Evolutionary conservation across 1,140 invertebrate genomes (phyloP), one percentile per base, ranked within the genome.

Genomic region (Sarcophaga bullata): DNA sequence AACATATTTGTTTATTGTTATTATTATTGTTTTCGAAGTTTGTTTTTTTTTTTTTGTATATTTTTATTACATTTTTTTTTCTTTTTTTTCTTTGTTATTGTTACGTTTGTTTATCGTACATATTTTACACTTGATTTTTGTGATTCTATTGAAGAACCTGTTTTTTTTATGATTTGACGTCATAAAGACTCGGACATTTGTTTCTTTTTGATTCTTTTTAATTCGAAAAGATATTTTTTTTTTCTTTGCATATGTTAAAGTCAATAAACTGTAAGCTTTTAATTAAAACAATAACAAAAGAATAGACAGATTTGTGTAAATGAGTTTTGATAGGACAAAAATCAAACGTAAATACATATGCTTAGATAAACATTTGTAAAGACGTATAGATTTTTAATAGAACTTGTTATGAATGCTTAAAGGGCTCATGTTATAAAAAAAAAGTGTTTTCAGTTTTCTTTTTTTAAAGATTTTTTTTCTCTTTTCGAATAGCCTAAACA

Each of bases 11-110:
- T 58, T 58, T 58, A n/a, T 13, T 58, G n/a, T 58, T 58, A 15
- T 58, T 7, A 58, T 58, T 7, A 58, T n/a, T 58, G n/a, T n/a
- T n/a, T 58, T 37, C 25, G 25, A 37, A n/a, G 11, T 15, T 15
- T 58, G 11, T 58, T 58, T n/a, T 58, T 58, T 58, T n/a, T 58
- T 37, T 13, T n/a, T 58, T 58, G 13, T n/a, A 58, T 58, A 15
- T 58, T 58, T 58, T 58, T 58, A 58, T 58, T 58, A 58, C 54
- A 58, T 15, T 58, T 58, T 58, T n/a, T n/a, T 58, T 58, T 58
- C 15, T 58, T 58, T 58, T n/a, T n/a, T 58, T 58, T 58, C 15
- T 58, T 58, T 7, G 5, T 58, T 58, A 58, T 58, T 58, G 25
- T 37, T 37, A 37, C 25, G 25, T 37, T 37, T 37, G 25, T 37